Conservation (phyloP, 2,797 vertebrate species). For the Neomorphus geoffroyi region DNA sequence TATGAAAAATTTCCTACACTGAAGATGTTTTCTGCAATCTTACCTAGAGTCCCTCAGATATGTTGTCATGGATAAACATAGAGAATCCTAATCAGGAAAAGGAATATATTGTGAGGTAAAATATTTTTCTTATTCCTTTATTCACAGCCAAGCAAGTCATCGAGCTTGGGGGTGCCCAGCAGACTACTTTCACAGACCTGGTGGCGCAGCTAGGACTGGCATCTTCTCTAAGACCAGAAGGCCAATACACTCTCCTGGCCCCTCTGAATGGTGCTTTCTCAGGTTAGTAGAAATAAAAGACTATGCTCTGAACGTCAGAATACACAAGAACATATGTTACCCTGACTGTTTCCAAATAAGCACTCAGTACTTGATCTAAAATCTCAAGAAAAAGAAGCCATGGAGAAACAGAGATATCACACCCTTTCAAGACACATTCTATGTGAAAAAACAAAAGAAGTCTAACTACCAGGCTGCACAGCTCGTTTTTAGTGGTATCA, state of each 20-base stretch:
- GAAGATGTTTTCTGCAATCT: background rate
- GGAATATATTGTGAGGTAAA: background rate
- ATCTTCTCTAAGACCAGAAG: constrained; percentile 79
- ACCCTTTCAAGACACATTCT: background rate
- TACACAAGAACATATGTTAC: background rate
- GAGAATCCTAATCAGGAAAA: background rate
- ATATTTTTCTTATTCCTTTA: background rate
- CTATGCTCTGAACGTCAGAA: background rate
- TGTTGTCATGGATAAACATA: background rate
- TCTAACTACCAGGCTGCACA: background rate
- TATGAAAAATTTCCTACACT: background rate
- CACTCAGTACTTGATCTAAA: background rate
- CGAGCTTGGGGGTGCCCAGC: constrained; percentile 86
- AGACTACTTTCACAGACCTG: constrained; percentile 89
- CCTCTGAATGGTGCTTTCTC: constrained; percentile 88
- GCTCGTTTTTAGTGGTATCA: background rate
- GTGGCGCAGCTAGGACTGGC: constrained; percentile 89
- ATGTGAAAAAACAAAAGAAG: background rate
- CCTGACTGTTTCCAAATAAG: background rate
- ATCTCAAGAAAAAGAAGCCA: background rate
- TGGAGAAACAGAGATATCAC: background rate
- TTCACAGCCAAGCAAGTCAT: constrained; percentile 91
- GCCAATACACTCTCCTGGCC: constrained; percentile 92
- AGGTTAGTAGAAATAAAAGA: constrained; percentile 78
- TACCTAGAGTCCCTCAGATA: background rate